Percentiles rank a stretch among this genome's conserved stretches.
These are phyloP conservation scores for Leptogaster cylindrica DNA, from an alignment of 2,888 invertebrate species.

Conservation along the genomic window DNA sequence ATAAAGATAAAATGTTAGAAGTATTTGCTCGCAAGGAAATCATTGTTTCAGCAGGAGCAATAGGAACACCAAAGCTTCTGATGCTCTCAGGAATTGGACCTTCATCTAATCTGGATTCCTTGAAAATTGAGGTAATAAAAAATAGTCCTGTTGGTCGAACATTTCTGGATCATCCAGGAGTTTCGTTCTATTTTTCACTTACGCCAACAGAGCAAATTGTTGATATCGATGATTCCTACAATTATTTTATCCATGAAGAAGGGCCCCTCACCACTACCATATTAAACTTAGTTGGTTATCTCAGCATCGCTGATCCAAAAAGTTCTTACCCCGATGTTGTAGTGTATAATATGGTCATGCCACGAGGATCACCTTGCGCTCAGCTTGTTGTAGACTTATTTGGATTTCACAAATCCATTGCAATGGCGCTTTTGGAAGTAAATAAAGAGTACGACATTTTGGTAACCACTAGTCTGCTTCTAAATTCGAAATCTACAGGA, in stretches of 20 bases:
- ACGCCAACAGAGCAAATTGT: constrained; percentile 49
- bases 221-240: constrained; percentile 51
- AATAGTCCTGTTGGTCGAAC: constrained; percentile 70
- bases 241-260: constrained; percentile 62
- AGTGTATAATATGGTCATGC: constrained; percentile 62
- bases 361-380: constrained; percentile 59
- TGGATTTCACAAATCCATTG: constrained; percentile 55
- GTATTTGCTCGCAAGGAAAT: constrained; percentile 50
- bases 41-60: constrained; percentile 53
- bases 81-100: constrained; percentile 54
- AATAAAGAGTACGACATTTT: constrained; percentile 58
- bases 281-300: constrained; percentile 65
- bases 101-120: constrained; percentile 44
- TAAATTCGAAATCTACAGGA: constrained; percentile 66
- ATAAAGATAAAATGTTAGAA: constrained; percentile 59
- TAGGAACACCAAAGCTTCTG: constrained; percentile 53
- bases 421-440: constrained; percentile 55
- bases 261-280: constrained; percentile 62
- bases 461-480: constrained; percentile 59
- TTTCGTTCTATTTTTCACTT: constrained; percentile 39
- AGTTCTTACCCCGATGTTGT: constrained; percentile 67
- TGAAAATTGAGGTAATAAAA: constrained; percentile 49
- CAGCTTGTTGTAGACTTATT: constrained; percentile 56
- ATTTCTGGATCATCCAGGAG: constrained; percentile 73
- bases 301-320: constrained; percentile 64